Conservation (phyloP, 2,888 invertebrate genomes). For the Gortyna flavago region DNA sequence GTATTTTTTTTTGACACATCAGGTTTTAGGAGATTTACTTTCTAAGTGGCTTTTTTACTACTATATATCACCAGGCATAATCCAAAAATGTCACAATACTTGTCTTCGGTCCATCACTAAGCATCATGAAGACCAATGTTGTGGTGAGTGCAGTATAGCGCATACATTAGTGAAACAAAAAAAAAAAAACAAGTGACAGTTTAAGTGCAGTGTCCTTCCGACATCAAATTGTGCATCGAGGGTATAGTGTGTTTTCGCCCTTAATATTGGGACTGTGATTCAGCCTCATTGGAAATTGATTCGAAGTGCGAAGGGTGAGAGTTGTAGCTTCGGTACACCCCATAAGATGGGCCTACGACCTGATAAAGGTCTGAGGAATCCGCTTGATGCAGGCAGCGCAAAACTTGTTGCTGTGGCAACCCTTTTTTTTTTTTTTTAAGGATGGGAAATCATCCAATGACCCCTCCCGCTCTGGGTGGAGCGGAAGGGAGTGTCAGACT, state of each 20-base stretch:
- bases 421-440: no score
- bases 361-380: neutral
- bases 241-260: neutral
- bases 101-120: constrained; percentile 6
- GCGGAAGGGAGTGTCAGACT: no score
- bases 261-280: neutral
- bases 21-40: neutral
- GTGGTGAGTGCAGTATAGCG: constrained; percentile 23
- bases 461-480: no score
- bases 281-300: neutral
- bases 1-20: neutral
- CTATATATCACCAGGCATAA: constrained; percentile 25
- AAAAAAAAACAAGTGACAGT: neutral
- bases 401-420: no score
- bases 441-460: no score
- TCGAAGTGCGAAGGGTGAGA: neutral
- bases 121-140: constrained; percentile 5
- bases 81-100: constrained; percentile 9
- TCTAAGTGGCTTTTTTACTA: neutral
- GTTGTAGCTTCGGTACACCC: no score
- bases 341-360: neutral
- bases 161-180: constrained; percentile 1
- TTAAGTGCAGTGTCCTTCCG: neutral
- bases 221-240: neutral
- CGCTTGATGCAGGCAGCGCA: neutral